Base-by-base conservation (phyloP, 2,888 invertebrate species). In the Tineola bisselliella region DNA sequence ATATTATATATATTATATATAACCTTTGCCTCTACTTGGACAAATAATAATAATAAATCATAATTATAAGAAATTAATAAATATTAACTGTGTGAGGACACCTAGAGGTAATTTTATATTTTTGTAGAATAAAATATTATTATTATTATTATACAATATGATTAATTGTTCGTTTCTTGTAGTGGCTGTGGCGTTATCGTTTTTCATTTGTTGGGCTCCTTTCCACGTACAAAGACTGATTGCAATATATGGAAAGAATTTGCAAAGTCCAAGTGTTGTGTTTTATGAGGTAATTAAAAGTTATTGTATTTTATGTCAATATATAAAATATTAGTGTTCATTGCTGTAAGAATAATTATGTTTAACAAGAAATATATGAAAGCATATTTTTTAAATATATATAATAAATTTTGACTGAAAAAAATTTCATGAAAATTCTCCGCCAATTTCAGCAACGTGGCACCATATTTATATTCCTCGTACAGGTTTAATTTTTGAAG, bases 181-280 rank as follows among this genome's bases (percentile, higher is more conserved):
- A 90, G 96, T 96, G 79, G 95, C 95, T 64, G 92, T 96, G 64
- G 95, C 95, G 66, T 91, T 94, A 72, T 94, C 95, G 8, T 89
- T 90, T 78, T 93, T 94, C 79, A 89, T 94, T 63, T 96, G 95
- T 77, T 94, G 94, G 94, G 94, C 94, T 5, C 97, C 97, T 0
- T 97, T 97, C 79, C 97, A 97, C 81, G 93, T 95, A 11, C 97
- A 97, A 77, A 87, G 97, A 60, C 88, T 97, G 44, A 88, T 96
- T 73, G 94, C 94, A 0, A 91, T 94, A 62, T 94, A 94, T 69
- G 92, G 84, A 57, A 84, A 84, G 68, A 79, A 75, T 59, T 71
- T 84, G 66, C 80, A 88, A 59, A 75, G 79, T 25, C 87, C 88
- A 0, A 81, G 87, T 25, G 80, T 79, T 31, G 83, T 82, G 1